These are phyloP conservation scores for Amorpha juglandis DNA, from an alignment of 2,888 invertebrate species.

Conservation along the genomic window DNA sequence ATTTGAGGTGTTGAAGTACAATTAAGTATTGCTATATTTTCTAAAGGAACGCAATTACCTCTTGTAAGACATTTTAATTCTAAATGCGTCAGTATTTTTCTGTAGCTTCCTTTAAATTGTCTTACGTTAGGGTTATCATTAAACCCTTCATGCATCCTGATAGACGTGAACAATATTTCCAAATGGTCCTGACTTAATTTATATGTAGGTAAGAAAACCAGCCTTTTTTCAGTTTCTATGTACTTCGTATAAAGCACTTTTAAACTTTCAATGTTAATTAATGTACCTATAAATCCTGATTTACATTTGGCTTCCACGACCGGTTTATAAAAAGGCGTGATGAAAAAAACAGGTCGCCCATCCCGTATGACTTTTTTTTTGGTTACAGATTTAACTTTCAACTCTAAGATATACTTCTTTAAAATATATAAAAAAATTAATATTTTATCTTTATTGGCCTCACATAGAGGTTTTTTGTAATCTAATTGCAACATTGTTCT, in stretches of 20 bases:
- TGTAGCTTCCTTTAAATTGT: slow-evolving; percentile 8
- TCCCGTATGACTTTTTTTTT: too few species aligned
- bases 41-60: slow-evolving; percentile 12
- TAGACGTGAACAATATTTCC: not conserved
- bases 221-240: not conserved
- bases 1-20: not conserved
- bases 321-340: too few species aligned
- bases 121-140: slow-evolving; percentile 25
- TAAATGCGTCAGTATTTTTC: slow-evolving; percentile 25
- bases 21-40: slow-evolving; percentile 18
- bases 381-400: too few species aligned
- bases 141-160: slow-evolving; percentile 7
- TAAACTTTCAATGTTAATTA: slow-evolving; percentile 5
- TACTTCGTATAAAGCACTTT: not conserved
- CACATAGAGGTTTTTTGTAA: too few species aligned
- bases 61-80: not conserved
- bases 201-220: slow-evolving; percentile 14
- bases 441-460: too few species aligned
- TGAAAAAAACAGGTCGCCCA: too few species aligned
- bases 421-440: too few species aligned
- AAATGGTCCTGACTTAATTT: slow-evolving; percentile 17
- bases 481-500: too few species aligned
- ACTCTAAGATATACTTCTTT: too few species aligned
- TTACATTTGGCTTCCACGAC: too few species aligned
- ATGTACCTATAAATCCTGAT: slow-evolving; percentile 6